Evolutionary conservation across 2,113 vertebrate genomes (phyloP).

Genomic region (Protobothrops mucrosquamatus): DNA sequence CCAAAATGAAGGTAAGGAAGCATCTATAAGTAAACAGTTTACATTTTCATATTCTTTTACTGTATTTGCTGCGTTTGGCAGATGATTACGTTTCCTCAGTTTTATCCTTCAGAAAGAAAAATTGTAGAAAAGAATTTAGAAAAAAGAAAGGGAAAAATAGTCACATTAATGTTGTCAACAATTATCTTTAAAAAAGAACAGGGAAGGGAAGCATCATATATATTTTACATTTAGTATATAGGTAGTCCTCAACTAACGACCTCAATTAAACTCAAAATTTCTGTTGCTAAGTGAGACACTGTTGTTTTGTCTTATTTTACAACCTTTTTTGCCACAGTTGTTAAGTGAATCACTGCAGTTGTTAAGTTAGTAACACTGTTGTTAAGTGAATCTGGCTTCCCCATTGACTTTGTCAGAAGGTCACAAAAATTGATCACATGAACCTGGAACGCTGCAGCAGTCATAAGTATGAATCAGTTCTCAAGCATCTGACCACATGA

Average conservation of each 20-base stretch:
- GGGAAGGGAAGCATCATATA: neutral
- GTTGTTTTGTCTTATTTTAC: neutral
- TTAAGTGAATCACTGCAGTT: neutral
- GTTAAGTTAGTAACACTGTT: neutral
- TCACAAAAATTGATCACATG: neutral
- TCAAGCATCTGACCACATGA: neutral
- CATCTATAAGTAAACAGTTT: constrained; percentile 24
- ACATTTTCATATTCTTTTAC: neutral
- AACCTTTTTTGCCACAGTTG: neutral
- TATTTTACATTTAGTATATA: neutral
- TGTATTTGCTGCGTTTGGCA: neutral
- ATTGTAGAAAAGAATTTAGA: neutral
- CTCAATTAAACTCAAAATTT: no score
- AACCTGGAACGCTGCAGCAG: neutral
- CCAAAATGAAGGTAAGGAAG: constrained; percentile 30
- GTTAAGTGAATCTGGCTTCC: neutral
- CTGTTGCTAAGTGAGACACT: neutral
- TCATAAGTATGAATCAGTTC: neutral
- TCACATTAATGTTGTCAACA: neutral
- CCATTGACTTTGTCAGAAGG: neutral
- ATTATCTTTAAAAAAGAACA: neutral
- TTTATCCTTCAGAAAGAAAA: constrained; percentile 9
- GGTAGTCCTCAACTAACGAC: neutral
- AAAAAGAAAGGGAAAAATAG: neutral
- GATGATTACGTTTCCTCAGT: neutral